These are phyloP conservation scores for Meteorus cinctellus DNA, from an alignment of 2,888 invertebrate species.

Conservation along the genomic window DNA sequence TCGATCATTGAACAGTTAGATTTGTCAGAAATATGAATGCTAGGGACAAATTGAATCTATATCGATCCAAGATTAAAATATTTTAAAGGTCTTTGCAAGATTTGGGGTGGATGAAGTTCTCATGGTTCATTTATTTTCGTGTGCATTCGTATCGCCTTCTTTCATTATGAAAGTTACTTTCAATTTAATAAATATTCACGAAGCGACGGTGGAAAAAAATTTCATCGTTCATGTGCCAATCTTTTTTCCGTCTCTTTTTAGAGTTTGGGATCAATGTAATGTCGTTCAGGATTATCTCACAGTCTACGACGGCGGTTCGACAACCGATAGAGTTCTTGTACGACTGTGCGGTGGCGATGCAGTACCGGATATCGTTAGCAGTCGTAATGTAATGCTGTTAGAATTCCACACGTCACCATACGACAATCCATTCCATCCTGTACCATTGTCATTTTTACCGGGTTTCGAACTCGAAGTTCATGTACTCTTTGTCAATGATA, in stretches of 20 bases:
- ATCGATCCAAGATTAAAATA: too few relatives aligned
- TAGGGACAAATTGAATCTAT: too few relatives aligned
- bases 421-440: slow-evolving; percentile 87
- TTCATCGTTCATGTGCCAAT: background rate
- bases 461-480: slow-evolving; percentile 89
- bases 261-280: slow-evolving; percentile 89
- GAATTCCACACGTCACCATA: slow-evolving; percentile 88
- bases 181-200: too few relatives aligned
- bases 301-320: slow-evolving; percentile 85
- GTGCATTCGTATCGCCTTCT: too few relatives aligned
- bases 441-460: slow-evolving; percentile 84
- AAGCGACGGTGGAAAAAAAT: background rate
- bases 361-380: slow-evolving; percentile 85
- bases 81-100: too few relatives aligned
- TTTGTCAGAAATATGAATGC: too few relatives aligned
- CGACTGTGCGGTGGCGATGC: slow-evolving; percentile 88
- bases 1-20: too few relatives aligned
- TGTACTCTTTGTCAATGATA: slow-evolving; percentile 84
- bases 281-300: slow-evolving; percentile 88
- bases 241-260: slow-evolving; percentile 59
- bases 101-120: too few relatives aligned
- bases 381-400: slow-evolving; percentile 84
- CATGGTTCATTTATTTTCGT: too few relatives aligned
- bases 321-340: slow-evolving; percentile 82
- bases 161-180: too few relatives aligned